Conservation (phyloP, 2,888 invertebrate genomes). For the Drosophila pseudotakahashii region DNA sequence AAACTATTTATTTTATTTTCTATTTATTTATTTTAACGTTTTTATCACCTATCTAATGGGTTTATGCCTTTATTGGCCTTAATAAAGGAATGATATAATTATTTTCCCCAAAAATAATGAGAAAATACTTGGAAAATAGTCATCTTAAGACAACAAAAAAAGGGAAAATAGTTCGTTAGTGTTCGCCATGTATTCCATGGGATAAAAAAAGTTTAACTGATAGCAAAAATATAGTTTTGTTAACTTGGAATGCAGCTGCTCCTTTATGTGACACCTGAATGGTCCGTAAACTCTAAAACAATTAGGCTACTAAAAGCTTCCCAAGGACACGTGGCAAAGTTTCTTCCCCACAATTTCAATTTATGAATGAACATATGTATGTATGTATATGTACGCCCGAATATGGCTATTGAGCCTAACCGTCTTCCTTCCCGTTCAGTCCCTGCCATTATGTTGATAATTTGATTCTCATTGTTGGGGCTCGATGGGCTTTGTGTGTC, state of each 20-base stretch:
- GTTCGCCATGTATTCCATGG: no score
- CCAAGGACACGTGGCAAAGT: not conserved
- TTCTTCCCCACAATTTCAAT: conserved; percentile 12
- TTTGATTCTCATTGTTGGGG: conserved; percentile 45
- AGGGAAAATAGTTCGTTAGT: no score
- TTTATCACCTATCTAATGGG: no score
- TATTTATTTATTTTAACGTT: no score
- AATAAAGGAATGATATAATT: no score
- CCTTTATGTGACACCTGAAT: not conserved
- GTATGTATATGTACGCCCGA: not conserved
- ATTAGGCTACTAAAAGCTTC: conserved; percentile 24
- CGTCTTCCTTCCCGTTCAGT: not conserved
- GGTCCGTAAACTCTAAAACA: not conserved
- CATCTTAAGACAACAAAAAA: no score
- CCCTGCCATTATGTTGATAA: conserved; percentile 45
- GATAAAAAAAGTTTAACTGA: no score
- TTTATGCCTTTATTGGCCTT: no score
- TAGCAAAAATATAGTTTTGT: no score
- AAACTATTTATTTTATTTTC: no score
- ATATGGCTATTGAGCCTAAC: not conserved
- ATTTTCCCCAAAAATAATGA: no score
- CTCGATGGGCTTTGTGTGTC: conserved; percentile 20
- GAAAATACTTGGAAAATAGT: no score
- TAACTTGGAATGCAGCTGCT: not conserved
- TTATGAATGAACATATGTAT: conserved; percentile 36